Conservation (phyloP, 1,140 invertebrate species). For the Hylaeus volcanicus region DNA sequence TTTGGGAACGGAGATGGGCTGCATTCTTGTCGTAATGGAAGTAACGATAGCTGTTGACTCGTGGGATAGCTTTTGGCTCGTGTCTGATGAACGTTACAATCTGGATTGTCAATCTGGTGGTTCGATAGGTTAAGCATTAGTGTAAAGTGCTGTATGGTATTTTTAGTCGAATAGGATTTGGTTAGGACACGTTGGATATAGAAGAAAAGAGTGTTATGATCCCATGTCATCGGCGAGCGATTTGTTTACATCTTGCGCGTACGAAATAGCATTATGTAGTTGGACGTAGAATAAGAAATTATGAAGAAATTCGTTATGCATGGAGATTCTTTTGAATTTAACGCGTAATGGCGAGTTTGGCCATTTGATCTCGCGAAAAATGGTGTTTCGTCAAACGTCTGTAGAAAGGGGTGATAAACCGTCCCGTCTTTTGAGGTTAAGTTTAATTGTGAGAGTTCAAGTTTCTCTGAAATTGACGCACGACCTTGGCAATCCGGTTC, state of each 20-base stretch:
- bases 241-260: conserved; percentile 15
- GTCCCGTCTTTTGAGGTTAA: not conserved
- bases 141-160: no score
- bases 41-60: no score
- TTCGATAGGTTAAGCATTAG: no score
- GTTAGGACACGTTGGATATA: no score
- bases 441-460: not conserved
- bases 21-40: no score
- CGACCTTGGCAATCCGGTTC: no score
- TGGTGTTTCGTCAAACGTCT: not conserved
- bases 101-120: no score
- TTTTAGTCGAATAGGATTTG: no score
- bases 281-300: not conserved
- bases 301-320: not conserved
- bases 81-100: no score
- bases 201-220: not conserved
- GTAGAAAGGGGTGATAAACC: not conserved
- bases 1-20: not conserved
- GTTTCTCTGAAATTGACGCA: conserved; percentile 3
- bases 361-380: not conserved
- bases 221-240: not conserved
- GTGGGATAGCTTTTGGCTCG: no score
- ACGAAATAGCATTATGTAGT: not conserved
- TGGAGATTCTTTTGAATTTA: conserved; percentile 6
- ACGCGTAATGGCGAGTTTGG: not conserved